Evolutionary conservation across 2,888 invertebrate species (phyloP), one percentile per base, ranked within the genome.

Genomic region (Volucella inflata): DNA sequence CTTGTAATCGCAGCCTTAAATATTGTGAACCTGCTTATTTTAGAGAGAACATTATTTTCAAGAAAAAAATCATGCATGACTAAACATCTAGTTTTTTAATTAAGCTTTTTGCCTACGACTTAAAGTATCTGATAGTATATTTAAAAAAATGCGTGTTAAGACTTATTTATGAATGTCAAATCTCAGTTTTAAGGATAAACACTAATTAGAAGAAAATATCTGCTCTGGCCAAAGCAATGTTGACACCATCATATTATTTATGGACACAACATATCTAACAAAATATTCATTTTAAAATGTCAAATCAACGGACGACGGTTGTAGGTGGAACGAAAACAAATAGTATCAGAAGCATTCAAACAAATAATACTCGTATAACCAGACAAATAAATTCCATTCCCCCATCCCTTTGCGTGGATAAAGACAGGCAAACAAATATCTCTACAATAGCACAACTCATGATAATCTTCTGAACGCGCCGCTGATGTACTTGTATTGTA

Each of bases 381-480:
- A 67, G 51, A 50, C 21, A 68, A 79, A 83, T 70, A 79, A 70
- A 74, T 55, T 11, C 38, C 51, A 36, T 30, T 40, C 44, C 57
- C 70, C 48, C 36, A 14, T 12, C 14, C 30, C 30, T 30, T 50
- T 68, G 55, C 42, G n/a, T 44, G 51, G 17, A 30, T 78, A 50
- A 38, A 64, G 50, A 53, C 55, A 64, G 57, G 74, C 68, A 83
- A 74, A 83, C 67, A 62, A 78, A 74, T 55, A 74, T 78, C 57
- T 83, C 72, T 68, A 67, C 48, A 50, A 67, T 53, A 14, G 17
- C 46, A 51, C 44, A 48, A 17, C 38, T 44, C 62, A 53, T 72
- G 16, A 38, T 81, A 62, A 60, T 82, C 30, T 84, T 70, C 68
- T 53, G 36, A 76, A 67, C 70, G 30, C 6, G 30, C 30, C 30